phyloP scores from a whole-genome alignment of 2,797 vertebrate genomes.

The Oreochromis mossambicus region DNA sequence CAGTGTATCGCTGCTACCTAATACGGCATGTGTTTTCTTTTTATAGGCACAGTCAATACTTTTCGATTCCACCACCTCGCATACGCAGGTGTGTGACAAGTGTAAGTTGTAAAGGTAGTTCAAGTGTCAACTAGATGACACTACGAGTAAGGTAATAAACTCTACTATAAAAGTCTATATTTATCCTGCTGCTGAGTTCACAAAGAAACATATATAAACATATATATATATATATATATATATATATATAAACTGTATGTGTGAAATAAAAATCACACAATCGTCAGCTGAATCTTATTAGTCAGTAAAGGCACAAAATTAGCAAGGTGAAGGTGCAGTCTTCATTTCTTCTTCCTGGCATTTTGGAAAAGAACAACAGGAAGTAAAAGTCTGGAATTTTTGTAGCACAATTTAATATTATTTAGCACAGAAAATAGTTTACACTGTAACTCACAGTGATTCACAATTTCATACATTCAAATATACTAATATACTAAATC shows the following conservation, averaged over 20 bases:
- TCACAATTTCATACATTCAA: background rate
- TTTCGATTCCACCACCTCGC: background rate
- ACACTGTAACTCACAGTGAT: background rate
- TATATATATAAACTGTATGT: fast-evolving
- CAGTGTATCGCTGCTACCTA: background rate
- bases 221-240: too few relatives aligned
- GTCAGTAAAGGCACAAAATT: background rate
- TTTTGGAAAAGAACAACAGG: background rate
- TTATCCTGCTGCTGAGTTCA: fast-evolving
- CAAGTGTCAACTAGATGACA: background rate
- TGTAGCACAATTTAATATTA: fast-evolving
- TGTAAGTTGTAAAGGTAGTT: background rate
- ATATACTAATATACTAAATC: background rate
- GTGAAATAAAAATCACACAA: background rate
- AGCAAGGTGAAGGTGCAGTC: background rate
- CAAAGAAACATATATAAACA: background rate
- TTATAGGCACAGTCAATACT: background rate
- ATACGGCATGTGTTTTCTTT: background rate
- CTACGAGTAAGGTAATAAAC: background rate
- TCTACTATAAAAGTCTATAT: background rate
- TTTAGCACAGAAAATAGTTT: background rate
- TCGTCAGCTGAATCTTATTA: background rate
- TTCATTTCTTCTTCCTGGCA: fast-evolving
- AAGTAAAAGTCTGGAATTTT: background rate
- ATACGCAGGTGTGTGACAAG: background rate